Conservation (phyloP, 2,888 invertebrate species). For the Phanerotoma sp. region DNA sequence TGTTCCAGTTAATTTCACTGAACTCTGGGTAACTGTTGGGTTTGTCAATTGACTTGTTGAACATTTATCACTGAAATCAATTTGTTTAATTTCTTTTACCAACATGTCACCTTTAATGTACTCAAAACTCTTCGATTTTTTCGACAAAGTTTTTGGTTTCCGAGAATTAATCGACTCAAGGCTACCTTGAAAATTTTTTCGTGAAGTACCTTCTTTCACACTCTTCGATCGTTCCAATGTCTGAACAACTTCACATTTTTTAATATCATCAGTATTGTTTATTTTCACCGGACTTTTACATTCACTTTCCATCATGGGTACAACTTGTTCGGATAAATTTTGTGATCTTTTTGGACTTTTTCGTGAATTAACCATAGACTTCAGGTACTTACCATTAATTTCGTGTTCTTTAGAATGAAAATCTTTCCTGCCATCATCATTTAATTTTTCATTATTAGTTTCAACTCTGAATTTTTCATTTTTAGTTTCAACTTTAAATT, state of each 20-base stretch:
- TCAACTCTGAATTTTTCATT: too few relatives aligned
- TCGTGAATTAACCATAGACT: conserved; percentile 49
- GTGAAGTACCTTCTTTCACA: conserved; percentile 12
- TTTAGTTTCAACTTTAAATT: too few relatives aligned
- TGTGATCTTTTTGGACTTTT: conserved; percentile 41
- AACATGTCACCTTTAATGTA: conserved; percentile 45
- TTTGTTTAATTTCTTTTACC: conserved; percentile 30
- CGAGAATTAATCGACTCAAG: conserved; percentile 44
- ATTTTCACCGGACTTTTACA: conserved; percentile 21
- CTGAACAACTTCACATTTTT: too few relatives aligned
- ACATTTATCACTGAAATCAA: conserved; percentile 29
- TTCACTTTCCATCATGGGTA: conserved; percentile 16
- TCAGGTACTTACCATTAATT: conserved; percentile 53
- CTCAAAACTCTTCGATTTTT: conserved; percentile 54
- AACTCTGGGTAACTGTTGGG: too few relatives aligned
- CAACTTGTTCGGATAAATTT: conserved; percentile 21
- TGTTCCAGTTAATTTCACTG: not conserved
- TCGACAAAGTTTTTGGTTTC: conserved; percentile 34
- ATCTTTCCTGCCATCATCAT: too few relatives aligned
- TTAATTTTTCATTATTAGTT: too few relatives aligned
- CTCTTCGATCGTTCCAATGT: not conserved
- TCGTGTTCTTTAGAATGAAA: conserved; percentile 27
- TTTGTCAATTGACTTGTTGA: conserved; percentile 40
- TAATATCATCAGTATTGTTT: not conserved
- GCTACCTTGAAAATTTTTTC: conserved; percentile 40